A percentile compares a stretch with the other conserved stretches of the same genome.
These are phyloP conservation scores for Tragopan temminckii DNA, from an alignment of 2,797 vertebrate genomes.

Conservation along the genomic window DNA sequence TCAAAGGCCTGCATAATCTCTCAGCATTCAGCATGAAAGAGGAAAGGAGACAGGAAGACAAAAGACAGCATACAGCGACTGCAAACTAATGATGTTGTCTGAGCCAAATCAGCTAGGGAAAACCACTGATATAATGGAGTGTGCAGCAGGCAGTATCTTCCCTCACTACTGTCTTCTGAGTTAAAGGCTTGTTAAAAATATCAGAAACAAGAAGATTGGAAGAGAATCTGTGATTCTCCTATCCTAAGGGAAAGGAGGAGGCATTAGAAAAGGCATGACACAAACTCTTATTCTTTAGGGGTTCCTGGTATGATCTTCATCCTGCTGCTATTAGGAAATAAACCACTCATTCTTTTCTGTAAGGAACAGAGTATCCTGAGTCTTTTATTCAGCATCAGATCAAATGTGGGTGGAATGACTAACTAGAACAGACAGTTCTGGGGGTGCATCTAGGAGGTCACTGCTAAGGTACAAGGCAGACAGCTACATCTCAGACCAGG, in stretches of 20 bases:
- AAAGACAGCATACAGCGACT: neutral
- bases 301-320: neutral
- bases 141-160: neutral
- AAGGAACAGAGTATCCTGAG: neutral
- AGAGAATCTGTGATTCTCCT: neutral
- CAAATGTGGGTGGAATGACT: slow-evolving; percentile 16
- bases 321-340: neutral
- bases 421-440: neutral
- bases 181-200: neutral
- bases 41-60: neutral
- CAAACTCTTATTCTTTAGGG: neutral
- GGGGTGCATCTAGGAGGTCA: neutral
- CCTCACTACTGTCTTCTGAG: neutral
- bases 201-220: neutral
- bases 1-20: neutral
- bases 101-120: neutral
- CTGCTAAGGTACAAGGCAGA: neutral
- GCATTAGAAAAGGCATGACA: neutral
- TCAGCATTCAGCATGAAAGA: accelerated
- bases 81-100: neutral
- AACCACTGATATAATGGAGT: accelerated
- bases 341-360: neutral
- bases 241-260: neutral
- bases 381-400: slow-evolving; percentile 8
- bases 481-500: neutral